phyloP scores from a whole-genome alignment of 2,888 invertebrate species.

The Lasioglossum oenotherae region DNA sequence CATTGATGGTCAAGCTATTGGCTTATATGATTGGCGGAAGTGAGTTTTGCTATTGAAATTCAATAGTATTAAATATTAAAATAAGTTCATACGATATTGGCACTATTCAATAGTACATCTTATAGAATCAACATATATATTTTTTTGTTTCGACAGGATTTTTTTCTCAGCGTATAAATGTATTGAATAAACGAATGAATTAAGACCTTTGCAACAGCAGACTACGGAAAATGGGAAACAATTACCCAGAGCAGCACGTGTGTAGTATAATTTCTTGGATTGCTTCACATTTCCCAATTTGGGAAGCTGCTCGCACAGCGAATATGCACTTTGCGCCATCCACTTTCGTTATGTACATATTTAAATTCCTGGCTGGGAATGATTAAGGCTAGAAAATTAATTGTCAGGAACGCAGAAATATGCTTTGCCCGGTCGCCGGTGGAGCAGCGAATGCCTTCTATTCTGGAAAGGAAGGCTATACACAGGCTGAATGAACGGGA shows the following conservation, averaged over 20 bases:
- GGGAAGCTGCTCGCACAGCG: background rate
- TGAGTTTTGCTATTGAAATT: no score
- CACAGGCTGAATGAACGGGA: slow-evolving; percentile 1
- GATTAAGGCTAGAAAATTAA: slow-evolving; percentile 1
- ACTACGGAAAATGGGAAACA: background rate
- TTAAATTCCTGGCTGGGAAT: background rate
- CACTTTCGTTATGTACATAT: background rate
- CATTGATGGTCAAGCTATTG: no score
- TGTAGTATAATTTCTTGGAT: background rate
- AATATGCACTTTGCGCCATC: background rate
- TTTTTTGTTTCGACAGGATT: no score
- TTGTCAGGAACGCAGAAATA: background rate
- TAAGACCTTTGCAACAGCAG: background rate
- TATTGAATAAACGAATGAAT: background rate
- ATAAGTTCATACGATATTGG: no score
- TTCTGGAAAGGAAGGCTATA: slow-evolving; percentile 31
- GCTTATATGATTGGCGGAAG: no score
- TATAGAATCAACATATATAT: no score
- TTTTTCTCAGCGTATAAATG: no score
- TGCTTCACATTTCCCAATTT: background rate
- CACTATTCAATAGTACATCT: no score
- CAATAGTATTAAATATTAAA: no score
- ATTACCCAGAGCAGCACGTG: background rate
- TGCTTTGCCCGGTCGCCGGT: background rate
- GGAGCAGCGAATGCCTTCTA: background rate